Evolutionary conservation across 1,140 invertebrate species (phyloP).

Genomic region (Epicauta chinensis): DNA sequence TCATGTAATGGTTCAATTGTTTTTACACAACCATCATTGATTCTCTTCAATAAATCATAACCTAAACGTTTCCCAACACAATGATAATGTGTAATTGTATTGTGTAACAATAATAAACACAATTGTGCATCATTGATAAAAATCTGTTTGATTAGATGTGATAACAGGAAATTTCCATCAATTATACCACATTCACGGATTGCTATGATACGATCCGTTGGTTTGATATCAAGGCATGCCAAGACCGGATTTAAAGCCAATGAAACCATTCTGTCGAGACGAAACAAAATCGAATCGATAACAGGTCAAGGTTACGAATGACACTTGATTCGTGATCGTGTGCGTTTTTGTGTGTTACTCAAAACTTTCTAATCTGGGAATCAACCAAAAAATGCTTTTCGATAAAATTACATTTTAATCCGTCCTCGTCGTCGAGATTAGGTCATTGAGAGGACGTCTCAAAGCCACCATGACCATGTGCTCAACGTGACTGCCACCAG

Average conservation of each 20-base stretch:
- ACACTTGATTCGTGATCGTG: no score
- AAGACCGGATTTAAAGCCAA: constrained; percentile 23
- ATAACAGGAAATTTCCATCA: constrained; percentile 63
- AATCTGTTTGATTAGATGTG: constrained; percentile 53
- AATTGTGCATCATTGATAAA: constrained; percentile 47
- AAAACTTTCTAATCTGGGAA: no score
- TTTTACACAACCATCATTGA: constrained; percentile 48
- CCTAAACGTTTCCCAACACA: constrained; percentile 65
- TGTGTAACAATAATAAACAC: constrained; percentile 60
- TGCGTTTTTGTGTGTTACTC: no score
- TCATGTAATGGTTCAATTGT: constrained; percentile 52
- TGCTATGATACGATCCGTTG: constrained; percentile 48
- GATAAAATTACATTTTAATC: no score
- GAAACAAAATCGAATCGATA: background rate
- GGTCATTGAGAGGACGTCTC: no score
- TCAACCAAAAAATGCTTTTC: no score
- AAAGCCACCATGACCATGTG: no score
- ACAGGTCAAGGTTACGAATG: background rate
- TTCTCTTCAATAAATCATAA: constrained; percentile 56
- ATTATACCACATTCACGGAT: constrained; percentile 60
- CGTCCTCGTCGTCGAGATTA: no score
- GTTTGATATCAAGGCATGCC: constrained; percentile 35
- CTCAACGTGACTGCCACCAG: no score
- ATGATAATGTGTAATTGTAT: constrained; percentile 63
- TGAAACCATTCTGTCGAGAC: background rate